phyloP scores from a whole-genome alignment of 1,140 invertebrate species.

The Drosophila punjabiensis region DNA sequence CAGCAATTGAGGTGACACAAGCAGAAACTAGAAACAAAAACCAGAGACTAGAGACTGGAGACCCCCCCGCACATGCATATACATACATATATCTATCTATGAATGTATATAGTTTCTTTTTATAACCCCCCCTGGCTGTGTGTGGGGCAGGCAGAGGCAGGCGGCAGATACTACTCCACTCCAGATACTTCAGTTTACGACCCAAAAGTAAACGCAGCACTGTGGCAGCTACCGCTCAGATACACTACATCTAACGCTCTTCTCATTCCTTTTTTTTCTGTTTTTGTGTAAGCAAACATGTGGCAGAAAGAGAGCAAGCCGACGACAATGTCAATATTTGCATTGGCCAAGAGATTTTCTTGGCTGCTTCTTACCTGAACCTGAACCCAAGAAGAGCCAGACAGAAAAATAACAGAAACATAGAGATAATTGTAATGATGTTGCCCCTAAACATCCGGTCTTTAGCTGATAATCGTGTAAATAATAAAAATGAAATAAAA shows the following conservation, averaged over 20 bases:
- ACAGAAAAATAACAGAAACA: slow-evolving; percentile 26
- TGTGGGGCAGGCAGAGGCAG: neutral
- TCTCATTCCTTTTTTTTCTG: neutral
- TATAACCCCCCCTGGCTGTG: slow-evolving; percentile 28
- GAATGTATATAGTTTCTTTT: slow-evolving; percentile 31
- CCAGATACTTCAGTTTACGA: slow-evolving; percentile 64
- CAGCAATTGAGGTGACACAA: slow-evolving; percentile 79
- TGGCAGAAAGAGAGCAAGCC: slow-evolving; percentile 49
- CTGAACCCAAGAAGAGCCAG: neutral
- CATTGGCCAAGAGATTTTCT: slow-evolving; percentile 61
- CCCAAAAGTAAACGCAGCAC: slow-evolving; percentile 64
- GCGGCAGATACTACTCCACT: slow-evolving; percentile 30
- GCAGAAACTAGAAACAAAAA: slow-evolving; percentile 45
- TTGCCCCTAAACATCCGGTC: slow-evolving; percentile 36
- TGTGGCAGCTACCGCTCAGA: slow-evolving; percentile 66
- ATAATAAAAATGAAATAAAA: slow-evolving; percentile 7
- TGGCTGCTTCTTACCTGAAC: slow-evolving; percentile 47
- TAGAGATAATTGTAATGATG: slow-evolving; percentile 48
- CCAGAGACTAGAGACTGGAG: slow-evolving; percentile 31
- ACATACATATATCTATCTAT: slow-evolving; percentile 1
- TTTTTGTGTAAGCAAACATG: slow-evolving; percentile 22
- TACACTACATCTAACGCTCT: slow-evolving; percentile 57
- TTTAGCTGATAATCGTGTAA: slow-evolving; percentile 33
- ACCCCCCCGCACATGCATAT: slow-evolving; percentile 14
- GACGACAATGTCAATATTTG: slow-evolving; percentile 74